These are phyloP conservation scores for Drosophila parvula DNA, from an alignment of 1,140 invertebrate genomes.

Conservation along the genomic window DNA sequence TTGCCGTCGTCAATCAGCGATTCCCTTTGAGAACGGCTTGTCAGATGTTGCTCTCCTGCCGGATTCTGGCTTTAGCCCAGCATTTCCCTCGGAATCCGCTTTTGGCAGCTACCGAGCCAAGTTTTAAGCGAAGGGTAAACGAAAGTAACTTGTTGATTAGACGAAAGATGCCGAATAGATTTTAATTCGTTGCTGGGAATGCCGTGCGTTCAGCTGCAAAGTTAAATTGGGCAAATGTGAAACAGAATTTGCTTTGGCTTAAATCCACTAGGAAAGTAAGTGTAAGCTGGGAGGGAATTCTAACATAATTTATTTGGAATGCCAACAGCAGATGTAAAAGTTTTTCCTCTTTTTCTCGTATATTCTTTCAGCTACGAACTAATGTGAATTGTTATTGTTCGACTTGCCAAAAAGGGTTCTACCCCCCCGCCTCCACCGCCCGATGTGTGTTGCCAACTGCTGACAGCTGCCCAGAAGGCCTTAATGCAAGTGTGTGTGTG, in stretches of 20 bases:
- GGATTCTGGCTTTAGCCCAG: conserved; percentile 11
- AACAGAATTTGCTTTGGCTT: conserved; percentile 6
- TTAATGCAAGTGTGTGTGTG: conserved; percentile 34
- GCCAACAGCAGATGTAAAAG: conserved; percentile 57
- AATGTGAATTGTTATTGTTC: conserved; percentile 54
- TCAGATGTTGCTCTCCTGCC: conserved; percentile 12
- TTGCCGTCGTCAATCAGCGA: conserved; percentile 48
- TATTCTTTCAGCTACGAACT: conserved; percentile 48
- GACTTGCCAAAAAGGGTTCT: conserved; percentile 49
- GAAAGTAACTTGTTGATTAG: conserved; percentile 41
- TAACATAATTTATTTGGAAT: conserved; percentile 44
- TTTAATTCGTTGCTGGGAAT: conserved; percentile 17
- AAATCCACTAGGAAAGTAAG: conserved; percentile 16
- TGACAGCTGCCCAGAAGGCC: conserved; percentile 60
- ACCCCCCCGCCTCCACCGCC: neutral
- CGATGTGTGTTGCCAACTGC: conserved; percentile 49
- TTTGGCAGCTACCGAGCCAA: conserved; percentile 12
- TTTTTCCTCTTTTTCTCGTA: conserved; percentile 31
- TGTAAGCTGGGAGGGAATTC: conserved; percentile 17
- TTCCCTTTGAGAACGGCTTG: conserved; percentile 37
- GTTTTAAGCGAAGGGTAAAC: conserved; percentile 11
- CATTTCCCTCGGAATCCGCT: conserved; percentile 28
- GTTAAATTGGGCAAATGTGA: conserved; percentile 41
- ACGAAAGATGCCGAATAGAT: conserved; percentile 37
- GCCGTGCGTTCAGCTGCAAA: conserved; percentile 25